Base-by-base conservation (phyloP, 2,113 vertebrate species). In the Hemiprocne comata region DNA sequence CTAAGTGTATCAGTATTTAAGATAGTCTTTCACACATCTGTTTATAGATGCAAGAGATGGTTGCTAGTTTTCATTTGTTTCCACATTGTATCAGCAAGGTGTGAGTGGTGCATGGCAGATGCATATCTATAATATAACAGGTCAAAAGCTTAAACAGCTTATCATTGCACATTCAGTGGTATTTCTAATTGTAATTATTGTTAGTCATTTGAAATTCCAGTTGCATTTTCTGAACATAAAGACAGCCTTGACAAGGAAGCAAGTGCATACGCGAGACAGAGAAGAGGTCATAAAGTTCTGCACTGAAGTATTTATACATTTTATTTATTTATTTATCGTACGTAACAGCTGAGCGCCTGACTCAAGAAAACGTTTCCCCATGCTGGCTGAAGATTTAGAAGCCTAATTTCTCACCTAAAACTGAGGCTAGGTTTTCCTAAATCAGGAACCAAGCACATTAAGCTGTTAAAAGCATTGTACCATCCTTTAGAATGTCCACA, bases 291-390 rank as follows among this genome's bases (percentile, higher is more conserved):
- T 67, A 67, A 92, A 81, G 53, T 57, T 90, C 65, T 89, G 46
- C 62, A 74, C 61, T 85, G 88, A 90, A n/a, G 21, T 87, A 69
- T 95, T 90, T 85, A 83, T 90, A 78, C 9, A 12, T 71, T 93
- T 87, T 87, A 87, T 95, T 95, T 96, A 80, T 93, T 91, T 80
- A 88, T 87, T 89, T 77, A 73, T 95, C 66, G 7, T 55, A 38
- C 50, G 23, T 29, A 62, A 74, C 26, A 67, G 87, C 65, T 88
- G 65, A 89, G 58, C 57, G 85, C 58, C 42, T 77, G 64, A n/a
- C 60, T 90, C 75, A 76, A 53, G 29, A 64, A 94, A 42, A 54
- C 14, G 11, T 61, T 86, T 88, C 48, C 29, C 36, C 36, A 4
- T 65, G 36, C 51, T 82, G 53, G n/a, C 69, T 89, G 67, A 71